A percentile compares a stretch with the other conserved stretches of the same genome.
Conservation (phyloP, 2,888 invertebrate species). For the Zaprionus bogoriensis region DNA sequence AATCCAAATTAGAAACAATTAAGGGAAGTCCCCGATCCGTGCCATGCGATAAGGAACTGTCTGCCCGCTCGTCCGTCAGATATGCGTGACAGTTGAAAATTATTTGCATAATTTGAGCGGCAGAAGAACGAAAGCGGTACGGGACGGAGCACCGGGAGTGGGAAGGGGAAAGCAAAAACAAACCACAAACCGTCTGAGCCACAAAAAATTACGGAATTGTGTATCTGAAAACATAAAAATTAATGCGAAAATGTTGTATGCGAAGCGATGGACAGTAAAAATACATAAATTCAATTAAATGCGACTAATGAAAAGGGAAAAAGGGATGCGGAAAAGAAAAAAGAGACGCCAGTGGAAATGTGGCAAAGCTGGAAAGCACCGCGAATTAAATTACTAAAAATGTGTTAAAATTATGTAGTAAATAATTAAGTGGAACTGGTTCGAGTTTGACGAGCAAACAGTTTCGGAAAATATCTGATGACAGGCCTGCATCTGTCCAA, state of each 20-base stretch:
- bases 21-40: conserved; percentile 65
- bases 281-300: conserved; percentile 80
- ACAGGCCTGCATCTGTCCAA: conserved; percentile 61
- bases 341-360: conserved; percentile 15
- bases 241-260: conserved; percentile 73
- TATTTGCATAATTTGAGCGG: conserved; percentile 77
- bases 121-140: neutral
- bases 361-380: conserved; percentile 26
- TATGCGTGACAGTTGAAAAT: conserved; percentile 76
- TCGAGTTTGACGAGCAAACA: conserved; percentile 34
- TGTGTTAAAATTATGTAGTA: conserved; percentile 71
- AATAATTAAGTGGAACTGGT: conserved; percentile 65
- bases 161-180: conserved; percentile 9
- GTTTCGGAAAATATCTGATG: conserved; percentile 21
- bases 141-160: too few species aligned
- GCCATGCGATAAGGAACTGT: conserved; percentile 47
- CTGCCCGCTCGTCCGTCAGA: conserved; percentile 3
- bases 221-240: conserved; percentile 72
- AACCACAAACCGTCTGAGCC: conserved; percentile 63
- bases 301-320: conserved; percentile 65
- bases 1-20: conserved; percentile 78
- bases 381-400: conserved; percentile 69
- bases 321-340: conserved; percentile 8
- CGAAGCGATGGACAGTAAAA: conserved; percentile 58
- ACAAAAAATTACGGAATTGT: conserved; percentile 9